Conservation (phyloP, 2,888 invertebrate genomes). For the Pinctada fucata region DNA sequence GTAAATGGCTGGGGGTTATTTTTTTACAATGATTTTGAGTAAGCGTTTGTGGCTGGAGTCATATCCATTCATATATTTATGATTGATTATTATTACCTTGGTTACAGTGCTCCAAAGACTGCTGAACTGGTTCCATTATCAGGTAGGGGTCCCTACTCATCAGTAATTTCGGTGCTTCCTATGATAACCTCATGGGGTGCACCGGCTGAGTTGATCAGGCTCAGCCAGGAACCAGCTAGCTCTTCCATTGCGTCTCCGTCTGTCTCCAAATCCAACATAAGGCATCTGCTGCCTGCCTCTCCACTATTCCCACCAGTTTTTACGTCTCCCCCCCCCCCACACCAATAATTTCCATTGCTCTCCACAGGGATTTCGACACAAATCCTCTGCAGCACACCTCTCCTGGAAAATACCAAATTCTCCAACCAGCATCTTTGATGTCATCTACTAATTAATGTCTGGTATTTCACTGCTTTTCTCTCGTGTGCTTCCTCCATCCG, state of each 20-base stretch:
- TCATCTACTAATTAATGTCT: not conserved
- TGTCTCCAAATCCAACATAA: constrained; percentile 4
- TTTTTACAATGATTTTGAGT: too few species aligned
- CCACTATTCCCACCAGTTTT: constrained; percentile 4
- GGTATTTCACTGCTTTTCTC: not conserved
- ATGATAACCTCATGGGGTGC: constrained; percentile 16
- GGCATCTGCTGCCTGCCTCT: constrained; percentile 7
- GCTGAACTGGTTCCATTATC: not conserved
- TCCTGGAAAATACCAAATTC: not conserved
- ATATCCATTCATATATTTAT: too few species aligned
- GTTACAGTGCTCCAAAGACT: not conserved
- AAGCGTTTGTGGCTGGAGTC: too few species aligned
- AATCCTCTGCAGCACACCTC: not conserved
- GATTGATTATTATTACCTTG: not conserved
- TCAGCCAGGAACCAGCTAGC: constrained; percentile 1
- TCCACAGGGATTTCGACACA: not conserved
- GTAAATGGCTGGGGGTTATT: too few species aligned
- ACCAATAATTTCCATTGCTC: not conserved
- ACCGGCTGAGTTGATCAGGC: constrained; percentile 18
- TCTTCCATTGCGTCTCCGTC: constrained; percentile 8
- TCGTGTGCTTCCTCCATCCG: not conserved
- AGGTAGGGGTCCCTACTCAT: not conserved
- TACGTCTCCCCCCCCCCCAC: not conserved
- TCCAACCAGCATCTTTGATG: too few species aligned
- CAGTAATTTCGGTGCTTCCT: not conserved